Evolutionary conservation across 2,113 vertebrate genomes (phyloP).

Genomic region (Otis tarda): DNA sequence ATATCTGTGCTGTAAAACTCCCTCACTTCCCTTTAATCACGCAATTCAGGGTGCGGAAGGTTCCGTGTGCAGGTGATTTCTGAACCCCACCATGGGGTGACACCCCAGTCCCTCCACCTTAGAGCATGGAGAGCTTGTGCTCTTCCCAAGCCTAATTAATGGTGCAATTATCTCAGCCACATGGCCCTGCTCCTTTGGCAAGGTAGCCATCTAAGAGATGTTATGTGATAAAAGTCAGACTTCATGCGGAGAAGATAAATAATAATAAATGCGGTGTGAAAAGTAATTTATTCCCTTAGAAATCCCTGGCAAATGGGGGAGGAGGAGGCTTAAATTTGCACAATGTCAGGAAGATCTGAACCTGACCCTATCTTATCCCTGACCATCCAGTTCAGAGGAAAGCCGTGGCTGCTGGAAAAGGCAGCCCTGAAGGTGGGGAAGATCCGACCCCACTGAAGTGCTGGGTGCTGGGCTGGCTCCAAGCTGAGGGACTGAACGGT

Average conservation of each 20-base stretch:
- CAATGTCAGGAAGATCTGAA: not conserved
- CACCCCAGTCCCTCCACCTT: not conserved
- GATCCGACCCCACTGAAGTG: not conserved
- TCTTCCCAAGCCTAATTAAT: not conserved
- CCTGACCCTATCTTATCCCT: not conserved
- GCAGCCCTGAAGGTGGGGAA: not conserved
- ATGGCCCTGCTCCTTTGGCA: not conserved
- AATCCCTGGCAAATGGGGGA: not conserved
- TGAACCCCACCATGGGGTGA: not conserved
- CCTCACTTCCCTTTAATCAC: not conserved
- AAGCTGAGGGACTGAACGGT: not conserved
- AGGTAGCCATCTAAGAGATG: not conserved
- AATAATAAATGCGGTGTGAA: not conserved
- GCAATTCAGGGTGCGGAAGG: not conserved
- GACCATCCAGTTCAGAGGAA: not conserved
- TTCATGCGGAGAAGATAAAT: not conserved
- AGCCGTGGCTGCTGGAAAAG: not conserved
- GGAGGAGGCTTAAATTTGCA: not conserved
- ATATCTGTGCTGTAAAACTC: not conserved
- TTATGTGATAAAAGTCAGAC: not conserved
- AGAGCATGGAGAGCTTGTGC: not conserved
- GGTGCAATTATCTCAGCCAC: not conserved
- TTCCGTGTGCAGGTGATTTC: not conserved
- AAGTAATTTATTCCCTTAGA: not conserved
- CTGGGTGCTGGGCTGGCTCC: not conserved